Evolutionary conservation across 2,888 invertebrate species (phyloP).

Genomic region (Sclerodermus sp.): DNA sequence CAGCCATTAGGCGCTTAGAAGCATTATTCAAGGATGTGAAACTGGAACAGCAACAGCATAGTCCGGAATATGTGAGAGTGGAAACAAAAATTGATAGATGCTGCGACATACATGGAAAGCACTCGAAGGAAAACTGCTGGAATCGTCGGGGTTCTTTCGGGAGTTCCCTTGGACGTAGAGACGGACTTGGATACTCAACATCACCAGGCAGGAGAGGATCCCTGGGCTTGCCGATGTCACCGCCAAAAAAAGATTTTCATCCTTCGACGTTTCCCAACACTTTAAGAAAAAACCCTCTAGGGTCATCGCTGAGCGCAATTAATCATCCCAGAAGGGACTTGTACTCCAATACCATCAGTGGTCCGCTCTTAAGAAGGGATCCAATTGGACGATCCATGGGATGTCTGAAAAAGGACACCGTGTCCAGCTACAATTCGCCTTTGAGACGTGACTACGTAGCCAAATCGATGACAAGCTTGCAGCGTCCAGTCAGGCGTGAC

Average conservation of each 20-base stretch:
- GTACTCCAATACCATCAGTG: constrained; percentile 26
- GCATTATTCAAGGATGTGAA: constrained; percentile 71
- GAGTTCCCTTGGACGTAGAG: constrained; percentile 48
- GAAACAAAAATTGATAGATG: constrained; percentile 66
- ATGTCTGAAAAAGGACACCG: constrained; percentile 46
- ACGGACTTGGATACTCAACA: constrained; percentile 25
- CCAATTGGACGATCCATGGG: constrained; percentile 53
- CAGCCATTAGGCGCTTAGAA: constrained; percentile 72
- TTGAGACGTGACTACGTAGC: constrained; percentile 52
- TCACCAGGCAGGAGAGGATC: constrained; percentile 61
- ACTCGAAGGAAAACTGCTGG: constrained; percentile 57
- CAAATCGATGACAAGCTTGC: constrained; percentile 52
- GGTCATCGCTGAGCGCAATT: constrained; percentile 51
- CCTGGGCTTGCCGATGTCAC: constrained; percentile 63
- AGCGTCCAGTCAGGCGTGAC: constrained; percentile 35
- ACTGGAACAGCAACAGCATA: constrained; percentile 57
- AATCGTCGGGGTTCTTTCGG: constrained; percentile 65
- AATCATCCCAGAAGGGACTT: constrained; percentile 41
- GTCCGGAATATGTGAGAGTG: constrained; percentile 52
- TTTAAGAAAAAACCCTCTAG: constrained; percentile 65
- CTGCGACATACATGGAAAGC: constrained; percentile 72
- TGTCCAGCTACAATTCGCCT: constrained; percentile 42
- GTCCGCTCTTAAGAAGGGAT: constrained; percentile 58
- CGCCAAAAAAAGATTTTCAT: constrained; percentile 64
- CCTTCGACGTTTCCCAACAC: constrained; percentile 73